Base-by-base conservation (phyloP, 1,140 invertebrate species). In the Neodiprion pinetum region DNA sequence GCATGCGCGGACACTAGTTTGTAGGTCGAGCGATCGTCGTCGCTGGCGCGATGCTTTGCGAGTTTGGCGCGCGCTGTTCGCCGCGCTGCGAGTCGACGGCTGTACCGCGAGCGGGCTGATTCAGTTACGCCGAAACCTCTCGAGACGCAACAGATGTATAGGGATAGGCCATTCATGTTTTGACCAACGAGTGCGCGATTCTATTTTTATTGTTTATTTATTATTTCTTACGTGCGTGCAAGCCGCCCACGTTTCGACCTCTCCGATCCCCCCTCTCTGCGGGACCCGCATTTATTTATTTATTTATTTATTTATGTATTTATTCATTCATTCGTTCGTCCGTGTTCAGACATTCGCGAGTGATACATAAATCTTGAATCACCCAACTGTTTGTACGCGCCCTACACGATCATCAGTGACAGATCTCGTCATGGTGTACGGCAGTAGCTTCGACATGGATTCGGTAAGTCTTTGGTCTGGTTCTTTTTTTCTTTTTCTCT, bases 381-480 rank as follows among this genome's bases (percentile, higher is more conserved):
- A 14, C n/a, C 53, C 53, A 17, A 14, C 9, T 61, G 53, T 61
- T 40, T 40, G n/a, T 61, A 61, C 53, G 11, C 53, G 53, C 11
- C 5, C 53, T 9, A 61, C n/a, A 61, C 53, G 53, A 12, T 14
- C 53, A 1, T 12, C 11, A 61, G 53, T 14, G 53, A 61, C n/a
- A 61, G 28, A 40, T 40, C 28, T 40, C 28, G 28, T 76, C 74
- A 85, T 88, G 86, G 84, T 88, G 53, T 86, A 87, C 77, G 82
- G 81, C 78, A 78, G 83, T 69, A 76, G 74, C 72, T 82, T 86
- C 80, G 86, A 88, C 12, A 87, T 87, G 84, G 85, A 88, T 80
- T 83, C 86, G 80, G 87, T 88, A 72, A 88, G 85, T 83, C 40
- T n/a, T 48, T 70, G 40, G 17, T 40, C 28, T 40, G 2, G 28